These are phyloP conservation scores for Lithobius niger DNA, from an alignment of 1,140 invertebrate genomes.

Conservation along the genomic window DNA sequence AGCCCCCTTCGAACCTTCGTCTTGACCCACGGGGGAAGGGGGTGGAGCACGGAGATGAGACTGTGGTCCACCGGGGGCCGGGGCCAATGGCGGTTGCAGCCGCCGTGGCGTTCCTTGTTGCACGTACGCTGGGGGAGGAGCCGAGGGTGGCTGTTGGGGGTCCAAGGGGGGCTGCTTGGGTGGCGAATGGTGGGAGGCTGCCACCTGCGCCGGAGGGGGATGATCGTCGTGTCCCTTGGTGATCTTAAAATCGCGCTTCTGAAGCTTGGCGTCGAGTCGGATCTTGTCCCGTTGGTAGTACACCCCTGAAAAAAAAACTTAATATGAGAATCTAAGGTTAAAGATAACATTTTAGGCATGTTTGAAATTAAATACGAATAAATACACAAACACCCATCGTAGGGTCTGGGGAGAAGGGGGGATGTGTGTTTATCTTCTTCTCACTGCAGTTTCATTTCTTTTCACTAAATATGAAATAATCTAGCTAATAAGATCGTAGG, in stretches of 20 bases:
- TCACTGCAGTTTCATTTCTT: no score
- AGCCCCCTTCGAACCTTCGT: background rate
- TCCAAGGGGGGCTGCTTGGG: background rate
- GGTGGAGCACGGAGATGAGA: conserved; percentile 5
- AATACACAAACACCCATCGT: no score
- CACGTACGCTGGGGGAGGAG: background rate
- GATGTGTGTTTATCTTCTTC: no score
- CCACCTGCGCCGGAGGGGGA: background rate
- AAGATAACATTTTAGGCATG: no score
- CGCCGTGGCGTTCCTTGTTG: conserved; percentile 7
- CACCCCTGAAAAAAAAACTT: no score
- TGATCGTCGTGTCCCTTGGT: background rate
- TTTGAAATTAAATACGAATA: no score
- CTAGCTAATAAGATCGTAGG: no score
- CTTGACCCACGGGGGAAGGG: conserved; percentile 1
- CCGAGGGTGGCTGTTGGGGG: background rate
- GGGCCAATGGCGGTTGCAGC: background rate
- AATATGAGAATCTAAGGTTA: no score
- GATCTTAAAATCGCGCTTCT: conserved; percentile 46
- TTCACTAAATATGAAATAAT: no score
- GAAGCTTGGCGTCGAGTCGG: conserved; percentile 56
- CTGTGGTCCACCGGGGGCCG: background rate
- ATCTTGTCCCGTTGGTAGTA: conserved; percentile 84
- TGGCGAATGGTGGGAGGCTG: background rate
- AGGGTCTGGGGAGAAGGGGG: no score